Evolutionary conservation across 1,140 invertebrate genomes (phyloP).

Genomic region (Microvelia longipes): DNA sequence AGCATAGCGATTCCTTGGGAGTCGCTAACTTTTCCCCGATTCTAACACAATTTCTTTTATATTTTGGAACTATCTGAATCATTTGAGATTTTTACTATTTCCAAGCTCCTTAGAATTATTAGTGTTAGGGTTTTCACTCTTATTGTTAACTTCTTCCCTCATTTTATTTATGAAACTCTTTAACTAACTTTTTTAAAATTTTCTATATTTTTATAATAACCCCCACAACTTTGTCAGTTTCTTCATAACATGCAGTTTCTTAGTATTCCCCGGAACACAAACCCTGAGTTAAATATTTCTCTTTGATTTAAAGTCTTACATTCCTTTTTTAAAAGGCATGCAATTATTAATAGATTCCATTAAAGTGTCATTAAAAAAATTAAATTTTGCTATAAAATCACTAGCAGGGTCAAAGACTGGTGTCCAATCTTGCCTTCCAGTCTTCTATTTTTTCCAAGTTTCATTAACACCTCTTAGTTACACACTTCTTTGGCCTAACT

Average conservation of each 20-base stretch:
- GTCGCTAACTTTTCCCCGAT: background rate
- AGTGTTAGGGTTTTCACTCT: background rate
- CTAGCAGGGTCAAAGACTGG: background rate
- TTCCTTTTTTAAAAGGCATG: background rate
- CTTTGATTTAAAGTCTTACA: background rate
- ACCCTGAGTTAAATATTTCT: background rate
- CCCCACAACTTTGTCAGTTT: background rate
- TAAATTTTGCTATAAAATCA: background rate
- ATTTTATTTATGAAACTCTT: background rate
- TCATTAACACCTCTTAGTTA: background rate
- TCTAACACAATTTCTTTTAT: background rate
- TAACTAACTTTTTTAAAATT: background rate
- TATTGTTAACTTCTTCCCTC: background rate
- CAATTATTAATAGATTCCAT: background rate
- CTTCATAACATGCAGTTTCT: background rate
- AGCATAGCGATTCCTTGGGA: background rate
- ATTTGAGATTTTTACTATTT: background rate
- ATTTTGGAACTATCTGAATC: background rate
- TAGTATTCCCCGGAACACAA: background rate
- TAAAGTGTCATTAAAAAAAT: background rate
- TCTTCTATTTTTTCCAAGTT: background rate
- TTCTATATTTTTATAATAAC: background rate
- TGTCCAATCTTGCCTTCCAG: background rate
- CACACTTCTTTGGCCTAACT: background rate
- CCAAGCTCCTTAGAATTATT: background rate